Evolutionary conservation across 2,797 vertebrate species (phyloP).

Genomic region (Danio choprae): DNA sequence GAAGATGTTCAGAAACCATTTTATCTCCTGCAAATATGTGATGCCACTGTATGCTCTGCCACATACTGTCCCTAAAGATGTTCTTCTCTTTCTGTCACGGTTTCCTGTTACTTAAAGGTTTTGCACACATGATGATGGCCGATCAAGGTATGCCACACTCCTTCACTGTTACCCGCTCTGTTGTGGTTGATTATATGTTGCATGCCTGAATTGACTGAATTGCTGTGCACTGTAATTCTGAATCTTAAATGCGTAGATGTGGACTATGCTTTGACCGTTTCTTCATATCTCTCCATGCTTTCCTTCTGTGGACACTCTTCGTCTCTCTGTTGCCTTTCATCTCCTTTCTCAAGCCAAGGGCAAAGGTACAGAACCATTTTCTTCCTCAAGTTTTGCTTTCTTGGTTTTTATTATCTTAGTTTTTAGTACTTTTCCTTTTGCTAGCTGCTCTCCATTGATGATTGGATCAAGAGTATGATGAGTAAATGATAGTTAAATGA

Average conservation of each 20-base stretch:
- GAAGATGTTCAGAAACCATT: not conserved
- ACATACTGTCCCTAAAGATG: slow-evolving; percentile 24
- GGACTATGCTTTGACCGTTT: slow-evolving; percentile 26
- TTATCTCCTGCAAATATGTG: not conserved
- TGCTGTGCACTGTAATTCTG: slow-evolving; percentile 27
- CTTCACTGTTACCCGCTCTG: not conserved
- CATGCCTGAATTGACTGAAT: slow-evolving; percentile 31
- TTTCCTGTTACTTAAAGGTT: slow-evolving; percentile 79
- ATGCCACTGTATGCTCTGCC: slow-evolving; percentile 28
- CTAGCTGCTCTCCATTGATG: slow-evolving; percentile 64
- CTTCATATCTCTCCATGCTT: slow-evolving; percentile 35
- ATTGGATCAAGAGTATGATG: slow-evolving; percentile 72
- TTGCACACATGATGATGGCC: slow-evolving; percentile 96
- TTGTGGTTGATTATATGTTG: slow-evolving; percentile 29
- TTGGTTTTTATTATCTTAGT: slow-evolving; percentile 55
- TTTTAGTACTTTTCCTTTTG: slow-evolving; percentile 43
- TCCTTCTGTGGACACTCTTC: slow-evolving; percentile 43
- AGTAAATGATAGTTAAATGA: slow-evolving; percentile 68
- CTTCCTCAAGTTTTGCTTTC: slow-evolving; percentile 70
- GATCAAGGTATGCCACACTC: slow-evolving; percentile 90
- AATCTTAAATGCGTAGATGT: slow-evolving; percentile 34
- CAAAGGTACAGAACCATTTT: slow-evolving; percentile 93
- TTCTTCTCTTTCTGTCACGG: slow-evolving; percentile 31
- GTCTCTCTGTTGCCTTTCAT: slow-evolving; percentile 44
- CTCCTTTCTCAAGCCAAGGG: slow-evolving; percentile 89